A percentile compares a stretch with the other conserved stretches of the same genome.
phyloP scores from a whole-genome alignment of 2,113 vertebrate species.

The Nannobrachium achirus region DNA sequence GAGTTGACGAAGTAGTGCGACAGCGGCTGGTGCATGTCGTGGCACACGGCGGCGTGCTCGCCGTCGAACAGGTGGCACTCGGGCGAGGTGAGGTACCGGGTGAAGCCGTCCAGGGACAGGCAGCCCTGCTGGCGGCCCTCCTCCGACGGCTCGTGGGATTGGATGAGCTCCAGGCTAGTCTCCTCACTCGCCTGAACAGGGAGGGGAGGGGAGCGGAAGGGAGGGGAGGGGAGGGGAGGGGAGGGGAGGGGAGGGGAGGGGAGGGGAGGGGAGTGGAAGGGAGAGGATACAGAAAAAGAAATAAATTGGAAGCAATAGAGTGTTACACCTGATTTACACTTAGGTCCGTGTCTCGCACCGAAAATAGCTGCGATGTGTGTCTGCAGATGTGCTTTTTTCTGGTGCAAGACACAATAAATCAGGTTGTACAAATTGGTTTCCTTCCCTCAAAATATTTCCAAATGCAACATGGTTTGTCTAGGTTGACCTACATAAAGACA shows the following conservation, averaged over 20 bases:
- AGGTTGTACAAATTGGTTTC: too few species aligned
- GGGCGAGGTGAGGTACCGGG: conserved; percentile 91
- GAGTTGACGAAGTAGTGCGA: conserved; percentile 96
- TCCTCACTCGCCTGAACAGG: conserved; percentile 84
- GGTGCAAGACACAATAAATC: too few species aligned
- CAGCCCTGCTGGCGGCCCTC: conserved; percentile 88
- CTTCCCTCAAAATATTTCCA: too few species aligned
- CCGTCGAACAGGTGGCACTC: conserved; percentile 92
- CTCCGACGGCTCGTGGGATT: conserved; percentile 88
- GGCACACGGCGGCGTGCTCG: conserved; percentile 89
- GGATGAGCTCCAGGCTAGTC: conserved; percentile 89
- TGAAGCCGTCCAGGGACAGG: conserved; percentile 93
- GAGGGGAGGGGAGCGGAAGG: neutral
- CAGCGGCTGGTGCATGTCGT: conserved; percentile 93
- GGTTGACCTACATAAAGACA: too few species aligned
- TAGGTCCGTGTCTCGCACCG: too few species aligned
- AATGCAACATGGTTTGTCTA: too few species aligned
- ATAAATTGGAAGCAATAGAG: too few species aligned
- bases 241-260: neutral
- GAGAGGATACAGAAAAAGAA: too few species aligned
- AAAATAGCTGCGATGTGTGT: too few species aligned
- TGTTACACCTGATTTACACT: too few species aligned
- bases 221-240: neutral
- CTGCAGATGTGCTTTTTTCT: too few species aligned
- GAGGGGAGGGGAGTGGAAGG: too few species aligned